Evolutionary conservation across 1,140 invertebrate species (phyloP).

Genomic region (Drosophila sp.): DNA sequence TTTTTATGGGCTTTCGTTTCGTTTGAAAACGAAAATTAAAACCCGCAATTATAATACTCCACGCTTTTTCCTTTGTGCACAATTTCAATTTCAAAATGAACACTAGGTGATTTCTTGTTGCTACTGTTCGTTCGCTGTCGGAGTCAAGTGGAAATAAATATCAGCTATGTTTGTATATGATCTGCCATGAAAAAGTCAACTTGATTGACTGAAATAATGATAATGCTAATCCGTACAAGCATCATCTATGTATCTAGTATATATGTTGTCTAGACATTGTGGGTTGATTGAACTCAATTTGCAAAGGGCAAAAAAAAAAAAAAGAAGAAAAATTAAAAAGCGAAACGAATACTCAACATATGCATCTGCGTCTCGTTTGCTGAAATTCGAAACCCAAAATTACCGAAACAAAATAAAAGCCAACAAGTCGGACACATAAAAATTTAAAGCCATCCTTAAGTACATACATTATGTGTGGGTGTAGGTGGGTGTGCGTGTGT

Average conservation of each 20-base stretch:
- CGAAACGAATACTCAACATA: background rate
- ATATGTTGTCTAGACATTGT: conserved; percentile 46
- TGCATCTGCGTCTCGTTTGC: conserved; percentile 22
- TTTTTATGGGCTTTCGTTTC: too few species aligned
- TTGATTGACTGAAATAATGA: conserved; percentile 18
- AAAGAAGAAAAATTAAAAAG: background rate
- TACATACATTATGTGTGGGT: conserved; percentile 7
- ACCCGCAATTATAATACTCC: too few species aligned
- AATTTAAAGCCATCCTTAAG: conserved; percentile 25
- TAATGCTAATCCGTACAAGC: background rate
- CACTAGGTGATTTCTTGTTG: too few species aligned
- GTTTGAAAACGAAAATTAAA: too few species aligned
- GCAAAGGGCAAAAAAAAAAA: background rate
- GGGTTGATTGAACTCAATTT: conserved; percentile 46
- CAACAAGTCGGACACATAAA: conserved; percentile 30
- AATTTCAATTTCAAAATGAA: too few species aligned
- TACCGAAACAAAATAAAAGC: background rate
- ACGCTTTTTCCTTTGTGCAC: too few species aligned
- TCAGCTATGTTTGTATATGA: conserved; percentile 28
- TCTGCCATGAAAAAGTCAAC: conserved; percentile 27
- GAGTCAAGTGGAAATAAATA: conserved; percentile 30
- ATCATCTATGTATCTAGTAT: background rate
- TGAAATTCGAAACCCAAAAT: conserved; percentile 28
- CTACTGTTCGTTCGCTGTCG: conserved; percentile 6
- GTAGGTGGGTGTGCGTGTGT: conserved; percentile 10